Evolutionary conservation across 1,140 invertebrate genomes (phyloP).

Genomic region (Eriosoma lanigerum): DNA sequence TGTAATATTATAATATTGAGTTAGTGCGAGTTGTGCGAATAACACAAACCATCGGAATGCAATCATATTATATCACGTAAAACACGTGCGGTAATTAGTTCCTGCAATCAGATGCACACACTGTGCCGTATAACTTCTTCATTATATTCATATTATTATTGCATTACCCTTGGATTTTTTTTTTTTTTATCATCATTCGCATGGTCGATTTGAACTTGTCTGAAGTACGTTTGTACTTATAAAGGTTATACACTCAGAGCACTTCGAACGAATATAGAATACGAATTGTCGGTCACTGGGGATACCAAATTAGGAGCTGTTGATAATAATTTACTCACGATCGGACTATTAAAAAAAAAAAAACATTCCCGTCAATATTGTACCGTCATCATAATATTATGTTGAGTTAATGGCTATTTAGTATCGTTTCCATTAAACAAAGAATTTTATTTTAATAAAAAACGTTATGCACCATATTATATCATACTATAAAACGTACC

Average conservation of each 20-base stretch:
- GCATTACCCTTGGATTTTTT: background rate
- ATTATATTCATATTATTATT: background rate
- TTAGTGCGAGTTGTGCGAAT: background rate
- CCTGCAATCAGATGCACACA: background rate
- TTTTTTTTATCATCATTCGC: background rate
- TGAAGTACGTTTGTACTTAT: background rate
- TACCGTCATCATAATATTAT: background rate
- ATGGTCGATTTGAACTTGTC: background rate
- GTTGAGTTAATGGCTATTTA: background rate
- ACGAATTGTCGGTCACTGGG: constrained; percentile 4
- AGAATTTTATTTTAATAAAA: too few relatives aligned
- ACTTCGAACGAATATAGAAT: background rate
- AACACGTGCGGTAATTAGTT: background rate
- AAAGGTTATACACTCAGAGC: background rate
- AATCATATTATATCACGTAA: too few relatives aligned
- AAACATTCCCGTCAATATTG: background rate
- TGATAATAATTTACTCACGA: constrained; percentile 22
- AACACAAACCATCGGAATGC: background rate
- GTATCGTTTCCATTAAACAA: background rate
- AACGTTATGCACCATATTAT: too few relatives aligned
- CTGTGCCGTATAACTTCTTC: background rate
- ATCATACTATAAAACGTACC: too few relatives aligned
- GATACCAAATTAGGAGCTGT: constrained; percentile 18
- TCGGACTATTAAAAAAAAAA: background rate
- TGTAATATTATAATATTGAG: too few relatives aligned